Evolutionary conservation across 2,113 vertebrate genomes (phyloP).

Genomic region (Mus pahari): DNA sequence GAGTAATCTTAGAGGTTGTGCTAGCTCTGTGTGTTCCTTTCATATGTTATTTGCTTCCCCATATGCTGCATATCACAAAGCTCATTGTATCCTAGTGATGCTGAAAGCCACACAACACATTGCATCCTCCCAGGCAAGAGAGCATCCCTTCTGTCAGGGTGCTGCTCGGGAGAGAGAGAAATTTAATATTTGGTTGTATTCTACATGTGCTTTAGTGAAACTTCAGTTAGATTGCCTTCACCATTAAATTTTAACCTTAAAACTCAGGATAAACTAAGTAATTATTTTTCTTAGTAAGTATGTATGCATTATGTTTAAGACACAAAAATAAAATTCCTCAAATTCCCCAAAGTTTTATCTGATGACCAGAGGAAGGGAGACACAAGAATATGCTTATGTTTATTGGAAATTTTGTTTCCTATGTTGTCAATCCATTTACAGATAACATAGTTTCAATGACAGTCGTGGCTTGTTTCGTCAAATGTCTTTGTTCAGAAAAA

Average conservation of each 20-base stretch:
- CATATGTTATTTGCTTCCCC: not conserved
- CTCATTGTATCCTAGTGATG: not conserved
- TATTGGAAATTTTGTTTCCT: not conserved
- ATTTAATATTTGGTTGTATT: not conserved
- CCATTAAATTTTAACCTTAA: not conserved
- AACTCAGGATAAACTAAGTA: not conserved
- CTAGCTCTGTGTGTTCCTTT: not conserved
- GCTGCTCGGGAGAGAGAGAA: not conserved
- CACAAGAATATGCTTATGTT: rapidly evolving
- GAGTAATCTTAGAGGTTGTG: not conserved
- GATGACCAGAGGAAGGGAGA: not conserved
- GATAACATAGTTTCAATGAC: not conserved
- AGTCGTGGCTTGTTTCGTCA: not conserved
- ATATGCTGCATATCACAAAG: not conserved
- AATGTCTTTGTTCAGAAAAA: not conserved
- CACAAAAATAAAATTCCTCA: not conserved
- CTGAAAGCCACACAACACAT: not conserved
- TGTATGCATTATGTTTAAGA: not conserved
- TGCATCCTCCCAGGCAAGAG: not conserved
- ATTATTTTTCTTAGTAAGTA: not conserved
- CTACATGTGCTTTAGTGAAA: not conserved
- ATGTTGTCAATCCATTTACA: not conserved
- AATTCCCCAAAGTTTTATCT: not conserved
- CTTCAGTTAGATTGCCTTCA: not conserved
- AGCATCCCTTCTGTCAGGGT: not conserved